Percentiles rank a stretch among this genome's conserved stretches.
These are phyloP conservation scores for Naja naja DNA, from an alignment of 2,113 vertebrate species.

Conservation along the genomic window DNA sequence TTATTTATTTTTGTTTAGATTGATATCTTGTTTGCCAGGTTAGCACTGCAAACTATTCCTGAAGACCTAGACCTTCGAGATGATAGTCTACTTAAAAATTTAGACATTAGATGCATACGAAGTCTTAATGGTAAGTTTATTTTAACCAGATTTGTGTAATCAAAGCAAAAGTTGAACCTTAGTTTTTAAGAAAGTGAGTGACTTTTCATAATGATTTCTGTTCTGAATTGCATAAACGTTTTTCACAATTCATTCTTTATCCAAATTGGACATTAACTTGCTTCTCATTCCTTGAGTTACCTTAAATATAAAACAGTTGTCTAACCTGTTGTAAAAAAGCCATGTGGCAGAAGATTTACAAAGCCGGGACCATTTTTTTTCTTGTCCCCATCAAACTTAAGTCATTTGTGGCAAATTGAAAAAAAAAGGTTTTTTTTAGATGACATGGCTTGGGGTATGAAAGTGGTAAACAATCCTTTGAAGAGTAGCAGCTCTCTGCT, in stretches of 20 bases:
- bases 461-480: background rate
- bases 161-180: background rate
- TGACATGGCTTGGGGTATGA: background rate
- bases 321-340: background rate
- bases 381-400: too few species aligned
- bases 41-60: slow-evolving; percentile 85
- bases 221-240: background rate
- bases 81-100: slow-evolving; percentile 81
- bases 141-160: background rate
- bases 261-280: background rate
- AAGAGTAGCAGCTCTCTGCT: background rate
- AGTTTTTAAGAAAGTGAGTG: background rate
- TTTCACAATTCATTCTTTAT: background rate
- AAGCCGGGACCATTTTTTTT: background rate
- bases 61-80: slow-evolving; percentile 86
- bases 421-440: background rate
- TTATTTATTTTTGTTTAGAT: slow-evolving; percentile 75
- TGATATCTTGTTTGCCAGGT: slow-evolving; percentile 89
- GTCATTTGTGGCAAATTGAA: background rate
- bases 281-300: background rate
- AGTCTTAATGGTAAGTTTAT: slow-evolving; percentile 85
- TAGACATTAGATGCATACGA: slow-evolving; percentile 86
- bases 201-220: background rate
- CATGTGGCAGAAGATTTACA: background rate
- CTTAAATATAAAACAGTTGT: too few species aligned